Evolutionary conservation across 2,888 invertebrate species (phyloP).

Genomic region (Cerceris rybyensis): DNA sequence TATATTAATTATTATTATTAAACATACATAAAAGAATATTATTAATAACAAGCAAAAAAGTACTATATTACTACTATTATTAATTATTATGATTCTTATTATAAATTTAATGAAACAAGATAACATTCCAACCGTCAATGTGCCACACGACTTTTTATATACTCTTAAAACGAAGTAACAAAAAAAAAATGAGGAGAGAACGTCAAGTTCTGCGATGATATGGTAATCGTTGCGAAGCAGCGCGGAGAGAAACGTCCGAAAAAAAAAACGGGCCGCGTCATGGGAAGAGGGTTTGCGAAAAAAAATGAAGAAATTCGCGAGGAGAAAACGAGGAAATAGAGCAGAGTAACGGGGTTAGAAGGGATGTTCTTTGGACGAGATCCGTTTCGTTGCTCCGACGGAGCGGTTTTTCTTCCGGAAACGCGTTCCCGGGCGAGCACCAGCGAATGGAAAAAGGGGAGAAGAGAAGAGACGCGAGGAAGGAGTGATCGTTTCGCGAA

Average conservation of each 20-base stretch:
- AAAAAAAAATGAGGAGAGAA: slow-evolving; percentile 11
- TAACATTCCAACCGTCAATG: slow-evolving; percentile 87
- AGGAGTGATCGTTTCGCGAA: neutral
- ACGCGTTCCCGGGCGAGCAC: neutral
- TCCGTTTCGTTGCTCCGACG: too few species aligned
- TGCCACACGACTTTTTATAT: slow-evolving; percentile 85
- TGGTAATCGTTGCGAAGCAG: slow-evolving; percentile 58
- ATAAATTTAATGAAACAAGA: slow-evolving; percentile 80
- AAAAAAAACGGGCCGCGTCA: neutral
- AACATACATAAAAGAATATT: slow-evolving; percentile 72
- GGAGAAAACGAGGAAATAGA: neutral
- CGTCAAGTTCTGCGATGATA: slow-evolving; percentile 50
- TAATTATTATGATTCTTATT: slow-evolving; percentile 71
- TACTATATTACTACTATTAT: slow-evolving; percentile 79
- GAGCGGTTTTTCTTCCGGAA: too few species aligned
- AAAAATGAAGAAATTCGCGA: slow-evolving; percentile 18
- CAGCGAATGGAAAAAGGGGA: neutral
- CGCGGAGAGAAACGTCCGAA: slow-evolving; percentile 27
- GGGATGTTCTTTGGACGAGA: too few species aligned
- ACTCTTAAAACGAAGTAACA: slow-evolving; percentile 64
- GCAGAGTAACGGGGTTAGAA: neutral
- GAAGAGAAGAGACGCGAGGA: slow-evolving; percentile 6
- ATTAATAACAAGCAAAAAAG: slow-evolving; percentile 72
- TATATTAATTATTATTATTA: slow-evolving; percentile 66
- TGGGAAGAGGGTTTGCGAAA: slow-evolving; percentile 28